Base-by-base conservation (phyloP, 2,888 invertebrate species). In the Junonia oenone region DNA sequence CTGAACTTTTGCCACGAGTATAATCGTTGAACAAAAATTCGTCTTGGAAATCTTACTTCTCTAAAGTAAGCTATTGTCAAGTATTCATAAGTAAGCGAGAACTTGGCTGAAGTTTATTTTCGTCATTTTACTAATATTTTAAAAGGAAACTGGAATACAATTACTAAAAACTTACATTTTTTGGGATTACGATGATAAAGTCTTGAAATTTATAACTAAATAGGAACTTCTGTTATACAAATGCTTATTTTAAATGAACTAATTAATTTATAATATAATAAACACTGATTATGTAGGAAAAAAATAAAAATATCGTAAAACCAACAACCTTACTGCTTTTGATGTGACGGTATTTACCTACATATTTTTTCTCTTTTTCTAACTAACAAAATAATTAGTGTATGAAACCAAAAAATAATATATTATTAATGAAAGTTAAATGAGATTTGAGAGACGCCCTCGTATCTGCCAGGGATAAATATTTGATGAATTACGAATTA, bases 401-500 rank as follows among this genome's bases (percentile, higher is more conserved):
- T 8, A 29, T 8, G 29, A 29, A 33, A 33, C 11, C n/a, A 33
- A 33, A 33, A n/a, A n/a, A n/a, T 2, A 33, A 2, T 33, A 81
- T 83, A 81, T 83, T 78, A 85, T 85, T 83, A 84, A 84, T 82
- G 78, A 75, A 33, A 33, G 31, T n/a, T 33, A 11, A n/a, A n/a
- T 33, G 31, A 33, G 22, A 22, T 2, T 22, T 33, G 31, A 33
- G 31, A n/a, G n/a, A 8, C 9, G n/a, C 72, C 69, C 65, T 56
- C 61, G 68, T 75, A 72, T 72, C 67, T 67, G 68, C 68, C 72
- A 69, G 62, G 67, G 64, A 69, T 68, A 73, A 76, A 78, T 75
- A 61, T 72, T 70, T 84, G 81, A 86, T 83, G 81, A 81, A 71
- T 74, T 76, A 86, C 83, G 81, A 81, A 71, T 74, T 76, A 81